These are phyloP conservation scores for Steromphala cineraria DNA, from an alignment of 2,888 invertebrate genomes.

Conservation along the genomic window DNA sequence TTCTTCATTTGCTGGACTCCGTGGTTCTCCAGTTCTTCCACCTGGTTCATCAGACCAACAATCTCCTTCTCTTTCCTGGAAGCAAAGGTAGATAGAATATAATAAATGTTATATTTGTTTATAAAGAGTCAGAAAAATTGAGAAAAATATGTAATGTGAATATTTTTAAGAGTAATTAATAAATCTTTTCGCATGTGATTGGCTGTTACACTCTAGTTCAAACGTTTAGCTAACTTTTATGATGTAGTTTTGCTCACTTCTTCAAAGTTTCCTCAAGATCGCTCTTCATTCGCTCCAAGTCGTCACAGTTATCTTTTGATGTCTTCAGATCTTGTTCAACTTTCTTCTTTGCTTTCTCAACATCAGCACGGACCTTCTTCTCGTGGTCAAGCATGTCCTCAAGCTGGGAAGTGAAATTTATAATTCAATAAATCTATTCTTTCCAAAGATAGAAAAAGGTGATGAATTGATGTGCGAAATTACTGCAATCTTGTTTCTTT, in stretches of 20 bases:
- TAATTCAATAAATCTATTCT: too few species aligned
- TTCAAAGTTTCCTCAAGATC: neutral
- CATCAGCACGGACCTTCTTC: constrained; percentile 97
- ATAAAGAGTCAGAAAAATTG: too few species aligned
- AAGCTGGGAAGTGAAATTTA: constrained; percentile 77
- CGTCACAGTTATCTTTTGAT: neutral
- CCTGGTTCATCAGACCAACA: constrained; percentile 91
- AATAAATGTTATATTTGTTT: too few species aligned
- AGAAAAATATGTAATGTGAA: too few species aligned
- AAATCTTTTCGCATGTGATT: too few species aligned
- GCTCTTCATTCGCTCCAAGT: neutral
- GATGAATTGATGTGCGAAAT: too few species aligned
- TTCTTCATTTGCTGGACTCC: constrained; percentile 98
- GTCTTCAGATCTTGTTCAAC: neutral
- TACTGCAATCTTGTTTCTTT: too few species aligned
- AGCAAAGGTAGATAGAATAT: neutral
- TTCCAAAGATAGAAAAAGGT: too few species aligned
- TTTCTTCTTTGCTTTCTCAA: constrained; percentile 90
- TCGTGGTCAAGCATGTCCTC: constrained; percentile 99
- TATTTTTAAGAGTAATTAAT: too few species aligned
- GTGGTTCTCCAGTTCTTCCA: constrained; percentile 98
- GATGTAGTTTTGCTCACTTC: neutral
- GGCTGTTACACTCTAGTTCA: too few species aligned
- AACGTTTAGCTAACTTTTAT: too few species aligned
- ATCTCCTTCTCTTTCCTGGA: constrained; percentile 97